These are phyloP conservation scores for Teleogryllus oceanicus DNA, from an alignment of 2,888 invertebrate species.

Conservation along the genomic window DNA sequence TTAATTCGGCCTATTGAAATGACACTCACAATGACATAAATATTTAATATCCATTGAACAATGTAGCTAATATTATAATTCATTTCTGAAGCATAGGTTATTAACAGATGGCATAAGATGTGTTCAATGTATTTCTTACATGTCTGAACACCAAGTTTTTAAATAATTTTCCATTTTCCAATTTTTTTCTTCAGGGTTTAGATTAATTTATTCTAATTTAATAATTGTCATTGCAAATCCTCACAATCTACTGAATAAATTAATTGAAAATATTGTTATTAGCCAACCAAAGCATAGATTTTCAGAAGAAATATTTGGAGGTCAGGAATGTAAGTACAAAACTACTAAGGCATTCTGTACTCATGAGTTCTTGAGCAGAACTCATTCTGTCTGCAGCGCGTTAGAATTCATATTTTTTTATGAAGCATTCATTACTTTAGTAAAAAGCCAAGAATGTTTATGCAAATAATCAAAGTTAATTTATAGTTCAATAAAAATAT, in stretches of 20 bases:
- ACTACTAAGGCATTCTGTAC: neutral
- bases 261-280: neutral
- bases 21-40: neutral
- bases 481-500: too few species aligned
- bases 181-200: neutral
- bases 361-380: neutral
- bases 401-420: too few species aligned
- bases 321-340: neutral
- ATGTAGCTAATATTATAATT: too few species aligned
- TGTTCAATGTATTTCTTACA: neutral
- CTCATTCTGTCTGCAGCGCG: too few species aligned
- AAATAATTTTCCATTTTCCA: neutral
- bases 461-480: too few species aligned
- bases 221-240: conserved; percentile 19
- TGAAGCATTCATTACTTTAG: too few species aligned
- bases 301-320: neutral
- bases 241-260: neutral
- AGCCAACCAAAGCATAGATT: neutral
- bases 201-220: conserved; percentile 18
- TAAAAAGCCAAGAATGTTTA: too few species aligned
- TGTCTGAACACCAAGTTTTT: neutral
- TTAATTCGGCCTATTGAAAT: conserved; percentile 40
- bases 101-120: too few species aligned
- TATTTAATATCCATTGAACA: too few species aligned
- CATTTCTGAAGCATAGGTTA: too few species aligned